Percentiles rank a stretch among this genome's conserved stretches.
Conservation (phyloP, 2,888 invertebrate species). For the Aproaerema taeniolella region DNA sequence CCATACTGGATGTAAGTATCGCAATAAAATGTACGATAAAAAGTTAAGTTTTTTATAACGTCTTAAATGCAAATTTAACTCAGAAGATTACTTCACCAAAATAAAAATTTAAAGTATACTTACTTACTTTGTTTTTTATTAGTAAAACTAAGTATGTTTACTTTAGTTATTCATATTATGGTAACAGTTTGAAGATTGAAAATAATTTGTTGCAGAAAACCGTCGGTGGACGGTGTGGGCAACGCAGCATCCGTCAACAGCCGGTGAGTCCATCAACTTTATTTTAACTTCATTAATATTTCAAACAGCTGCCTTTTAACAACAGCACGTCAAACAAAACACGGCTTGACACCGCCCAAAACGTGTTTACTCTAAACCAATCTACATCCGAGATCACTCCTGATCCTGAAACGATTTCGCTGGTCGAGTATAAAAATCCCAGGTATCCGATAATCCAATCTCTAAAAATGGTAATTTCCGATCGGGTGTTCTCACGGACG, state of each 20-base stretch:
- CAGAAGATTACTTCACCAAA: too few relatives aligned
- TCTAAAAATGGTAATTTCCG: slow-evolving; percentile 74
- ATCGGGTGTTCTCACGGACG: slow-evolving; percentile 64
- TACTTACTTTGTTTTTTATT: too few relatives aligned
- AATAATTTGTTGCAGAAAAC: slow-evolving; percentile 90
- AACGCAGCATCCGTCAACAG: slow-evolving; percentile 91
- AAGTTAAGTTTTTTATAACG: not conserved
- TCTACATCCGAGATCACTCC: slow-evolving; percentile 41
- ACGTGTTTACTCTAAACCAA: slow-evolving; percentile 52
- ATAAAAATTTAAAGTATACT: too few relatives aligned
- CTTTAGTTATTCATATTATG: too few relatives aligned
- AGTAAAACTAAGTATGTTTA: too few relatives aligned
- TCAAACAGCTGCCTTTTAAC: not conserved
- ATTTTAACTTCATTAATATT: not conserved
- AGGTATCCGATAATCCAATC: slow-evolving; percentile 60
- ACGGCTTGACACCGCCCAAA: slow-evolving; percentile 43
- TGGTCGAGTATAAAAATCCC: slow-evolving; percentile 46
- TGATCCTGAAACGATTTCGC: slow-evolving; percentile 37
- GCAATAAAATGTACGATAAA: too few relatives aligned
- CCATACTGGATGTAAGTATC: slow-evolving; percentile 69
- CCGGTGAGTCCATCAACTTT: slow-evolving; percentile 81
- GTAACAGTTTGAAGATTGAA: too few relatives aligned
- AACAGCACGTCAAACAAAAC: slow-evolving; percentile 10
- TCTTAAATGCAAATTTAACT: not conserved
- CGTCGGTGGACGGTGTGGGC: slow-evolving; percentile 90